Conservation (phyloP, 2,797 vertebrate species). For the Hylomyscus alleni region DNA sequence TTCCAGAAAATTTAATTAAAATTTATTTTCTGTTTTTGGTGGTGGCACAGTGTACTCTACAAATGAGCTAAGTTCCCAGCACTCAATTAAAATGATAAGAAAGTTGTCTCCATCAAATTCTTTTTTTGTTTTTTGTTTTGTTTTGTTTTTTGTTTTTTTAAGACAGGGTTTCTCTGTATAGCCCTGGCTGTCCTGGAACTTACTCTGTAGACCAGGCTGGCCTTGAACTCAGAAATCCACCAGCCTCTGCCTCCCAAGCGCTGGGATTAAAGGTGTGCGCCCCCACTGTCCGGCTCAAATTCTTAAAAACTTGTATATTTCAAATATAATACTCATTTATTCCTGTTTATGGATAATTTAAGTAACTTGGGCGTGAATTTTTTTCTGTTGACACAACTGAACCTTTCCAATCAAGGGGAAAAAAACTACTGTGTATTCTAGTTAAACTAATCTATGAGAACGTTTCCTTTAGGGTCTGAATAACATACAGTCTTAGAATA, state of each 20-base stretch:
- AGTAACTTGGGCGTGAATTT: not conserved
- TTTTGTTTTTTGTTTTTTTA: no score
- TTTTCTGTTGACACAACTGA: constrained; percentile 36
- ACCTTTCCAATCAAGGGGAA: not conserved
- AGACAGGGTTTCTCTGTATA: no score
- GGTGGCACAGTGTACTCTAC: not conserved
- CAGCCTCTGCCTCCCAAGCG: no score
- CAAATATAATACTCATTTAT: constrained; percentile 47
- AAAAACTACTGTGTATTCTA: not conserved
- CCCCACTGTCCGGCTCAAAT: not conserved
- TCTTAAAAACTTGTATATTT: constrained; percentile 56
- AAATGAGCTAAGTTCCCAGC: not conserved
- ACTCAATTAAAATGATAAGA: constrained; percentile 61
- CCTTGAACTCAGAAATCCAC: no score
- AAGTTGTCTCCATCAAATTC: not conserved
- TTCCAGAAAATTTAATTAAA: constrained; percentile 48
- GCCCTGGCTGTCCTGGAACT: no score
- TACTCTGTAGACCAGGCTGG: no score
- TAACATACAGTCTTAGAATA: not conserved
- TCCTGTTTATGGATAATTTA: not conserved
- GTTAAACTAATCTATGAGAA: constrained; percentile 28
- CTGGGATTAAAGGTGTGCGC: no score
- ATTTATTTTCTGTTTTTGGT: not conserved
- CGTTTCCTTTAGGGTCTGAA: constrained; percentile 7
- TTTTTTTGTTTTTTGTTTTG: not conserved